Conservation (phyloP, 2,113 vertebrate species). For the Pluvianellus socialis region DNA sequence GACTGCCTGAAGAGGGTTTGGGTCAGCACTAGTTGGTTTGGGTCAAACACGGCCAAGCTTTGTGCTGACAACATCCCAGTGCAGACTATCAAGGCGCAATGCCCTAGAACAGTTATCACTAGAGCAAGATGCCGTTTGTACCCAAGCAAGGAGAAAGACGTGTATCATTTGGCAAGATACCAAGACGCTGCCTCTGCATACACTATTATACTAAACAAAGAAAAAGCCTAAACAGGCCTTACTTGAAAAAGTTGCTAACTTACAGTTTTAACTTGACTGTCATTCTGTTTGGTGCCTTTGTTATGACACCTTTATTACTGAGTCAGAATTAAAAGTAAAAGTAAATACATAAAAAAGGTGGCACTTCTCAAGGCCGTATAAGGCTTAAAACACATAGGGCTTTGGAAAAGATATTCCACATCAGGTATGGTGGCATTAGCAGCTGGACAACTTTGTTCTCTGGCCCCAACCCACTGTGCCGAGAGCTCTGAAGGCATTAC, state of each 20-base stretch:
- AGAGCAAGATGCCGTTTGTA: not conserved
- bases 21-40: not conserved
- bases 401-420: not conserved
- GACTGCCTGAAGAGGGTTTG: not conserved
- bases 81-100: fast-evolving
- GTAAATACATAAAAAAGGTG: not conserved
- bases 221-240: not conserved
- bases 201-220: not conserved
- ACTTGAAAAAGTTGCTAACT: not conserved
- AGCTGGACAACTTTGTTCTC: not conserved
- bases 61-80: not conserved
- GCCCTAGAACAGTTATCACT: not conserved
- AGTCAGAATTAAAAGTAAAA: not conserved
- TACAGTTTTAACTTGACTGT: not conserved
- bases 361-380: not conserved
- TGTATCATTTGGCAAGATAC: not conserved
- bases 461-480: not conserved
- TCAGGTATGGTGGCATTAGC: not conserved
- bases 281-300: not conserved
- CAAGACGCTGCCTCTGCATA: not conserved
- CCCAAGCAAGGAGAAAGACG: not conserved
- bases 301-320: not conserved
- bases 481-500: no score
- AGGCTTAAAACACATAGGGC: not conserved
- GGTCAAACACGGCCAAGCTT: not conserved